Evolutionary conservation across 2,888 invertebrate genomes (phyloP), one percentile per base, ranked within the genome.

Genomic region (Phortica okadai): DNA sequence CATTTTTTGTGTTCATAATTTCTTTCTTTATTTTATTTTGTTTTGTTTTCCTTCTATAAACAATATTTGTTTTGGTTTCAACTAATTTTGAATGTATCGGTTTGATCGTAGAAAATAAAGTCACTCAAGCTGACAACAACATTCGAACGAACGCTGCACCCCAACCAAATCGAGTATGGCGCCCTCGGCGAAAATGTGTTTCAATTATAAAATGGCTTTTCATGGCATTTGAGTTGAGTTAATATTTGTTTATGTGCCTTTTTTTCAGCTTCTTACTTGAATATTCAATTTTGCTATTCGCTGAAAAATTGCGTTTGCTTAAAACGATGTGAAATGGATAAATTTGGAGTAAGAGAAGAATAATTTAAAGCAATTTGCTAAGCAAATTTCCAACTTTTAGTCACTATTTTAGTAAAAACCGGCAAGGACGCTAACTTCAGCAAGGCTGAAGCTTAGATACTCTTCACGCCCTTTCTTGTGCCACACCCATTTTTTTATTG

Each of bases 191-290:
- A 75, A 56, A 25, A 74, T 82, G 79, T 74, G 78, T 83, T 87
- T 88, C 85, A 88, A 85, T 89, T 88, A 85, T 83, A 87, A 88
- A 88, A 85, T 86, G 85, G 87, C 86, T 86, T 89, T 54, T 8
- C 56, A 14, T 82, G 78, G 80, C 82, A 82, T 80, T 83, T 78
- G 81, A 80, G 79, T 75, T 75, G 78, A 84, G 84, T 87, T 87
- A 85, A 87, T 85, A 85, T 85, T 85, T 87, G 85, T 85, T 78
- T 59, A 83, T 67, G 41, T 74, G 75, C 73, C 76, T 74, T 21
- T 62, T 42, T 59, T 67, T 41, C 33, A 67, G 62, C 62, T 11
- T 25, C 25, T 25, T 62, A 25, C 16, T 56, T 62, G n/a, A 62
- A 62, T 62, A 62, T 62, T 62, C n/a, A 62, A 62, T 56, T 14